A percentile compares a stretch with the other conserved stretches of the same genome.
These are phyloP conservation scores for Lepidurus couesii DNA, from an alignment of 1,140 invertebrate species.

Conservation along the genomic window DNA sequence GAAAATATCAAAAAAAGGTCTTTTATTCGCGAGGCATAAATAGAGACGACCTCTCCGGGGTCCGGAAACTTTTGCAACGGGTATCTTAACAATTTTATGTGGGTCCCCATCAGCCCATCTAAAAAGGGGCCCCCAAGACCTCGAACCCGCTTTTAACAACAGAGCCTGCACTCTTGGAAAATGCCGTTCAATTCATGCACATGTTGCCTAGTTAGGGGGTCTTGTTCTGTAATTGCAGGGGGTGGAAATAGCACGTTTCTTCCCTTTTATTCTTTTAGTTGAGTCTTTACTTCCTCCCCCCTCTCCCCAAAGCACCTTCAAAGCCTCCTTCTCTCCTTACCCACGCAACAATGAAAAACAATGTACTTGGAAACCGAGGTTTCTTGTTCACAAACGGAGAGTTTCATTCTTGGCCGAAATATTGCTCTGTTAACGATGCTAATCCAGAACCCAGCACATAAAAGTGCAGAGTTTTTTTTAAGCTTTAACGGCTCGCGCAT, in stretches of 20 bases:
- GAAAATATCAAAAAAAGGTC: neutral
- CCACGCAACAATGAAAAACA: conserved; percentile 7
- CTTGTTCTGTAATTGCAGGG: conserved; percentile 12
- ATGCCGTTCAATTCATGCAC: conserved; percentile 21
- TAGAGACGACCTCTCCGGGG: neutral
- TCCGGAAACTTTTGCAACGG: neutral
- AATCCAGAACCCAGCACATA: neutral
- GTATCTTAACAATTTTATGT: neutral
- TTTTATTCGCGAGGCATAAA: conserved; percentile 12
- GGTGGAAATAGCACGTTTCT: conserved; percentile 14
- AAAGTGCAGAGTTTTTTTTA: neutral
- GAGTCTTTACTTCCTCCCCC: neutral
- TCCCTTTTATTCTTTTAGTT: neutral
- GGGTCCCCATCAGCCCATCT: neutral
- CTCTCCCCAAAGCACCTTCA: neutral
- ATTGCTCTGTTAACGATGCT: neutral
- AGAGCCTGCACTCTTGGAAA: conserved; percentile 4
- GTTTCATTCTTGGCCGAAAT: conserved; percentile 2
- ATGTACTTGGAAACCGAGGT: neutral
- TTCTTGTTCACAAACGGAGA: neutral
- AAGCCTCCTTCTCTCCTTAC: conserved; percentile 2
- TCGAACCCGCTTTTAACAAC: neutral
- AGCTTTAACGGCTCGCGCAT: neutral
- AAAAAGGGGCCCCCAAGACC: neutral
- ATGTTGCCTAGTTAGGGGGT: conserved; percentile 13